phyloP scores from a whole-genome alignment of 2,888 invertebrate genomes.

The Nemapogon koenigi region DNA sequence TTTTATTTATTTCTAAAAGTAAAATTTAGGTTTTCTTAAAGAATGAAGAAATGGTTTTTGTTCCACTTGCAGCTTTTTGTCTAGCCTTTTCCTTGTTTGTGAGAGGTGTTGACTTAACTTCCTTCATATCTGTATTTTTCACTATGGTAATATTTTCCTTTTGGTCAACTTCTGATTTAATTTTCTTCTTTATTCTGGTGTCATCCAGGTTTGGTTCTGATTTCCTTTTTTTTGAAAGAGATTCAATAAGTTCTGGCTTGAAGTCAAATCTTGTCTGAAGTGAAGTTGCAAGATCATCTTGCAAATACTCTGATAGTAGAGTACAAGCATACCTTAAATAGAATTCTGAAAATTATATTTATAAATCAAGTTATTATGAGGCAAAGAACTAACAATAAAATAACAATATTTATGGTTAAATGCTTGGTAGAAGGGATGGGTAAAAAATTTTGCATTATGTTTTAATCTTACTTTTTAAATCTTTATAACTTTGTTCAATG shows the following conservation, averaged over 20 bases:
- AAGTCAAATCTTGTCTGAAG: conserved; percentile 71
- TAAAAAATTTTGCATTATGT: too few relatives aligned
- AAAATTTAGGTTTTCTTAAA: conserved; percentile 65
- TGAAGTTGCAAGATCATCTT: conserved; percentile 70
- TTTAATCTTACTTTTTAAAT: too few relatives aligned
- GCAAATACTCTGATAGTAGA: conserved; percentile 79
- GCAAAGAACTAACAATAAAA: too few relatives aligned
- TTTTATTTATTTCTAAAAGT: conserved; percentile 28
- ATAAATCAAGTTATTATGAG: too few relatives aligned
- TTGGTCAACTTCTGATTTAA: conserved; percentile 37
- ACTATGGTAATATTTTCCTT: conserved; percentile 33
- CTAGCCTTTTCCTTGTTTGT: conserved; percentile 77
- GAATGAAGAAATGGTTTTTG: conserved; percentile 81
- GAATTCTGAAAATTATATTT: conserved; percentile 50
- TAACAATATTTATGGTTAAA: too few relatives aligned
- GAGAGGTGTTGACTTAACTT: conserved; percentile 55
- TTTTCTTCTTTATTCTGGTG: conserved; percentile 40
- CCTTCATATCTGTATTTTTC: conserved; percentile 31
- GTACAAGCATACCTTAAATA: conserved; percentile 79
- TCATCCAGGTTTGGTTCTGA: conserved; percentile 35
- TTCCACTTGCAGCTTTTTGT: conserved; percentile 79
- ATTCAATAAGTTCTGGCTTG: conserved; percentile 62
- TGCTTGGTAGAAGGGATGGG: too few relatives aligned
- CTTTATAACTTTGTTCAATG: too few relatives aligned
- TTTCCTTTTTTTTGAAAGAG: conserved; percentile 61